Evolutionary conservation across 2,888 invertebrate species (phyloP), one percentile per base, ranked within the genome.

Genomic region (Rugalucina vietnamica): DNA sequence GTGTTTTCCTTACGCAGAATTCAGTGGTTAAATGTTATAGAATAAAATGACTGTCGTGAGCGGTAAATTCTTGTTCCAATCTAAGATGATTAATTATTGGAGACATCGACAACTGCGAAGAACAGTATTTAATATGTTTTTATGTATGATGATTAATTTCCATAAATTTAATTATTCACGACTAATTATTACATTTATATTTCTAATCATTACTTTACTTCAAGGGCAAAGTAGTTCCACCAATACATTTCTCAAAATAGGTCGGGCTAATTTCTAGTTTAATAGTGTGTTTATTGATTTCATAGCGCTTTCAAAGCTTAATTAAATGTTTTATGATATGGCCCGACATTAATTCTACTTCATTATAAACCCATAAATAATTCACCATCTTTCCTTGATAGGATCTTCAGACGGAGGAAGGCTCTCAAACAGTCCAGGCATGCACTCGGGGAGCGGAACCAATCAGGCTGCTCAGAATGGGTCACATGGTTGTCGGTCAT

Each of bases 401-500:
- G 87, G 85, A 79, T 81, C 85, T 49, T 79, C 81, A 32, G 87
- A 85, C 43, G 74, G 76, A 49, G 75, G 49, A 43, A 57, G 73
- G 65, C 82, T 81, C 34, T 57, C 74, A 21, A 77, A 74, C 32
- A 85, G 84, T 81, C 81, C 86, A 54, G 69, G 72, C 69, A 86
- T 86, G 83, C 84, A 83, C 43, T 79, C 86, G 21, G 79, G 75
- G 18, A 80, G 84, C 18, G 60, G 39, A 54, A 73, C 73, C 69
- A 86, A 84, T 81, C 83, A 83, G 60, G 86, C 83, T 70, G 79
- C 78, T 2, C 82, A 82, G 54, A 71, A 75, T 39, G 82, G 76
- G 21, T 75, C 84, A 71, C 81, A 85, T 12, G 78, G 86, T 54
- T 90, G 89, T n/a, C 91, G 91, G 79, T 90, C 97, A 95, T 98